Evolutionary conservation across 1,140 invertebrate species (phyloP).

Genomic region (Calycopis cecrops): DNA sequence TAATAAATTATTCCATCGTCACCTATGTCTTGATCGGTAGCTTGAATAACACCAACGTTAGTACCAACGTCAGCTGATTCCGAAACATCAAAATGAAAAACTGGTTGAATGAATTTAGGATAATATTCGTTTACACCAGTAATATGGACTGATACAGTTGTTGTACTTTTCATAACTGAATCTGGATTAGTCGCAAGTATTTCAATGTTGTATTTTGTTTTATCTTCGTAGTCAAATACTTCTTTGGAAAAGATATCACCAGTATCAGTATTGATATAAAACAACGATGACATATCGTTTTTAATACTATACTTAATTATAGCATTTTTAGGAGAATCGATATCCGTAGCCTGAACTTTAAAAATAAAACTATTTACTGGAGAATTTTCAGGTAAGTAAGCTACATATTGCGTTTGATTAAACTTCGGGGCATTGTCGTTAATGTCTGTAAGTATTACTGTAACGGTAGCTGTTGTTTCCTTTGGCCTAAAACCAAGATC

Average conservation of each 20-base stretch:
- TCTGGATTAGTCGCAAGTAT: conserved; percentile 93
- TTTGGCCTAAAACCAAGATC: conserved; percentile 90
- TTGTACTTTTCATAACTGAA: conserved; percentile 85
- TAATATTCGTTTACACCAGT: conserved; percentile 95
- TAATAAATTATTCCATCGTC: conserved; percentile 94
- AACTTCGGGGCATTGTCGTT: conserved; percentile 93
- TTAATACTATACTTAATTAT: conserved; percentile 91
- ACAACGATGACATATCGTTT: conserved; percentile 84
- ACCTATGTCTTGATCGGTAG: conserved; percentile 94
- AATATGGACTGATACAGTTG: conserved; percentile 85
- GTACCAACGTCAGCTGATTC: conserved; percentile 93
- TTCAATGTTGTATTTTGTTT: conserved; percentile 84
- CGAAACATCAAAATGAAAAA: conserved; percentile 95
- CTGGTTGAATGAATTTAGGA: conserved; percentile 92
- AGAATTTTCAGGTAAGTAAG: conserved; percentile 89
- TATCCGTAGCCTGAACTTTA: conserved; percentile 86
- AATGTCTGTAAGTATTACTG: conserved; percentile 91
- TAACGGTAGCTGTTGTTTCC: conserved; percentile 85
- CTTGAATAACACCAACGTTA: conserved; percentile 89
- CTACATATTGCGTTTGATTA: conserved; percentile 85
- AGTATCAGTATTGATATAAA: conserved; percentile 84
- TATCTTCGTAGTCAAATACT: conserved; percentile 93
- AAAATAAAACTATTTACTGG: conserved; percentile 85
- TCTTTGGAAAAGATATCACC: conserved; percentile 86
- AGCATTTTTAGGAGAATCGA: conserved; percentile 94